Percentiles rank a stretch among this genome's conserved stretches.
Evolutionary conservation across 2,888 invertebrate genomes (phyloP).

Genomic region (Pseudoips prasinana): DNA sequence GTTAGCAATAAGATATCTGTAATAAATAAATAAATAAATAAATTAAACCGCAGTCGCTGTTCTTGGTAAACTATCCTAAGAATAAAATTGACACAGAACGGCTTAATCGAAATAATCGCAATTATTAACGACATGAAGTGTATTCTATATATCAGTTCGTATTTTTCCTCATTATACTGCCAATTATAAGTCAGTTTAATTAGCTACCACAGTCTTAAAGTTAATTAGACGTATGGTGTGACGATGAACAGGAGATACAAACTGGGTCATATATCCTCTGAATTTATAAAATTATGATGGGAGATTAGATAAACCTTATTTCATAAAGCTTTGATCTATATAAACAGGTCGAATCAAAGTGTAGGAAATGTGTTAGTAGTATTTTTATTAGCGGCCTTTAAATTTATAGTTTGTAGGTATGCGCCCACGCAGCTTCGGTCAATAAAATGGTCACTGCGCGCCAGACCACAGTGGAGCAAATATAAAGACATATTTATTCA

Average conservation of each 20-base stretch:
- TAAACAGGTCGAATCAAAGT: constrained; percentile 77
- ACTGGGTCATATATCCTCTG: constrained; percentile 49
- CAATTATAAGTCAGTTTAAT: too few relatives aligned
- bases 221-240: constrained; percentile 33
- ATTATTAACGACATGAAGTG: too few relatives aligned
- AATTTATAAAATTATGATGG: constrained; percentile 54
- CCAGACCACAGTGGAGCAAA: constrained; percentile 54
- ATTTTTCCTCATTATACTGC: too few relatives aligned
- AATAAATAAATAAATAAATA: too few relatives aligned
- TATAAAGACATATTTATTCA: constrained; percentile 42
- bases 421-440: constrained; percentile 67
- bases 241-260: constrained; percentile 35
- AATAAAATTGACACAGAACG: too few relatives aligned
- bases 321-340: constrained; percentile 72
- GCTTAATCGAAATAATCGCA: too few relatives aligned
- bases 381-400: constrained; percentile 74
- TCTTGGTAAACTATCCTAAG: too few relatives aligned
- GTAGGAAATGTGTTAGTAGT: constrained; percentile 77
- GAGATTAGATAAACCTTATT: constrained; percentile 72
- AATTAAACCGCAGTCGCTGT: too few relatives aligned
- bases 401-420: constrained; percentile 69
- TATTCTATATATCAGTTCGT: too few relatives aligned
- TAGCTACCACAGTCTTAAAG: constrained; percentile 28
- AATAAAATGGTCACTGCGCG: constrained; percentile 58
- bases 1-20: too few relatives aligned